These are phyloP conservation scores for Lepidurus couesii DNA, from an alignment of 1,140 invertebrate species.

Conservation along the genomic window DNA sequence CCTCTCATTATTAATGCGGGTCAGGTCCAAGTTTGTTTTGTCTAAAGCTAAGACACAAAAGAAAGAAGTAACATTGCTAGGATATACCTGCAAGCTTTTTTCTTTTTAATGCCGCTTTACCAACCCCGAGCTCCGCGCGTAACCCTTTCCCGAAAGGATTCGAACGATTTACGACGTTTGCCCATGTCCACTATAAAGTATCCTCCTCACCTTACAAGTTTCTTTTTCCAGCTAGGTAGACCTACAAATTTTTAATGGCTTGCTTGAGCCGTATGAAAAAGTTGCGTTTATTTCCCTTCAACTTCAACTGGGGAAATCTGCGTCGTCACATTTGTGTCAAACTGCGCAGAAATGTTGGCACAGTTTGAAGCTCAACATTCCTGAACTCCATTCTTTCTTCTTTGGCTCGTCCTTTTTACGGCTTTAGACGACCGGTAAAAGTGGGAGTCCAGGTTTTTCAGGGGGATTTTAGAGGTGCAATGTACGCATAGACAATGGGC, in stretches of 20 bases:
- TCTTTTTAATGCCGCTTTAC: neutral
- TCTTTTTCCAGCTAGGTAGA: neutral
- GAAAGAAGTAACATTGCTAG: neutral
- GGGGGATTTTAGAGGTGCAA: neutral
- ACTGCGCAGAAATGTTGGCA: slow-evolving; percentile 4
- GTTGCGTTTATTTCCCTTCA: too few relatives aligned
- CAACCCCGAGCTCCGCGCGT: neutral
- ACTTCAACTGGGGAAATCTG: too few relatives aligned
- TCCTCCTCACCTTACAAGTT: neutral
- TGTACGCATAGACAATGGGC: slow-evolving; percentile 3
- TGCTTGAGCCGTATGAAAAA: too few relatives aligned
- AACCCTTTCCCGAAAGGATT: neutral
- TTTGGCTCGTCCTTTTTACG: neutral
- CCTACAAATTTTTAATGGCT: too few relatives aligned
- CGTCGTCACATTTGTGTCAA: neutral
- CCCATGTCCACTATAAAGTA: neutral
- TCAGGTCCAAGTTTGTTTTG: neutral
- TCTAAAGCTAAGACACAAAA: neutral
- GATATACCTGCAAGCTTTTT: neutral
- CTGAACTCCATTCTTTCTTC: neutral
- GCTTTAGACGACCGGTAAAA: neutral
- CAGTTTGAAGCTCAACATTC: neutral
- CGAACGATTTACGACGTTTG: neutral
- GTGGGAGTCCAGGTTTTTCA: neutral
- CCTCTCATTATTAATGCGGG: neutral